Percentiles rank a stretch among this genome's conserved stretches.
Conservation (phyloP, 2,113 vertebrate species). For the Hippocampus guttulatus region DNA sequence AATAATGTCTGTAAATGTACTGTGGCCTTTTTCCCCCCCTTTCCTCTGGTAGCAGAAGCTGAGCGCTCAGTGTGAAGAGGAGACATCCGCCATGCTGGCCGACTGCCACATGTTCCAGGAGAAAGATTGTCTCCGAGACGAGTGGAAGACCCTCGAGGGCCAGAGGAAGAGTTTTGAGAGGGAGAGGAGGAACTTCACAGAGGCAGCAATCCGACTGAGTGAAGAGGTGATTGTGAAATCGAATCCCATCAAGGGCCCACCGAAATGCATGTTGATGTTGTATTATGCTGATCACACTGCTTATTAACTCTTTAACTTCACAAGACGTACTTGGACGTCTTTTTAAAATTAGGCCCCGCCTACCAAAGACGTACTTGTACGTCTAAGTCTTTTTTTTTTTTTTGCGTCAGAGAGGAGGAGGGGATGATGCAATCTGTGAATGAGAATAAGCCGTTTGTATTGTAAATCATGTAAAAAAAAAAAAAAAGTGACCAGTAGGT, state of each 20-base stretch:
- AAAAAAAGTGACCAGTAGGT: too few relatives aligned
- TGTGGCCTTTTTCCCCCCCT: background rate
- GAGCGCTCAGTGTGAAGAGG: slow-evolving; percentile 81
- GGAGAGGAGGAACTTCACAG: slow-evolving; percentile 90
- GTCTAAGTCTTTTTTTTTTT: too few relatives aligned
- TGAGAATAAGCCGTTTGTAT: too few relatives aligned
- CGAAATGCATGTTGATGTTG: background rate
- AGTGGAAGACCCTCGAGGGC: slow-evolving; percentile 85
- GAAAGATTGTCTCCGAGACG: slow-evolving; percentile 84
- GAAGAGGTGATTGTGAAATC: slow-evolving; percentile 78
- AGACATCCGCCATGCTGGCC: slow-evolving; percentile 77
- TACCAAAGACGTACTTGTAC: too few relatives aligned
- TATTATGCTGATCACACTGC: background rate
- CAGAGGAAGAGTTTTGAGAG: slow-evolving; percentile 91
- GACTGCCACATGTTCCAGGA: slow-evolving; percentile 88
- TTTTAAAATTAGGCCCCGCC: too few relatives aligned
- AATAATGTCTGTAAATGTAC: background rate
- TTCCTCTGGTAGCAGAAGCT: slow-evolving; percentile 81
- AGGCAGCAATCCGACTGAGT: slow-evolving; percentile 92
- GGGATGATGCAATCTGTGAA: too few relatives aligned
- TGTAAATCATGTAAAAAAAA: too few relatives aligned
- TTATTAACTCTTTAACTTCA: too few relatives aligned
- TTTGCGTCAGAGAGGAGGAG: too few relatives aligned
- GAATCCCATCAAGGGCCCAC: background rate
- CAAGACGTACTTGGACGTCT: too few relatives aligned